Evolutionary conservation across 1,140 invertebrate species (phyloP), one percentile per base, ranked within the genome.

Genomic region (Thaumetopoea pityocampa): DNA sequence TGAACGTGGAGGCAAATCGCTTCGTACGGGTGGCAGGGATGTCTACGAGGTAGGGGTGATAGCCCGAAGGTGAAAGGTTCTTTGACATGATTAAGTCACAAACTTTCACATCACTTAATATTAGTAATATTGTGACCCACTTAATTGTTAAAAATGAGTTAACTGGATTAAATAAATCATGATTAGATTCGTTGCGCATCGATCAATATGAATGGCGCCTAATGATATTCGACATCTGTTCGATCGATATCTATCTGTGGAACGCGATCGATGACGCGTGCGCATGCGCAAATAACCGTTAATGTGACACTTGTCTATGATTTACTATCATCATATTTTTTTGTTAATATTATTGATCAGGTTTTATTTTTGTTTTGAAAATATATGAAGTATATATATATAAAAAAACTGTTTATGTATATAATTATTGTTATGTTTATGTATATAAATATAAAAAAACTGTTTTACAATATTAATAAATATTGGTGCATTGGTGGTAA

Each of bases 201-300:
- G 18, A 33, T 43, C 18, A 17, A 23, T 8, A 16, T 24, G 35
- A 16, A 34, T 43, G 32, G 34, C 44, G 29, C 20, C 47, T 51
- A 59, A 59, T 51, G 33, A 48, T 46, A 33, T 29, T 38, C 43
- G 11, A 46, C 20, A 16, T 42, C 14, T 40, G 30, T 51, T 50
- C 44, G 48, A 51, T 46, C 50, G 57, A 52, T 57, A 51, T n/a
- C n/a, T n/a, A 62, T 64, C 59, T 40, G 58, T 63, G 38, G 62
- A 57, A 57, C 59, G 40, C 58, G 63, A 66, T 63, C 54, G 50
- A 52, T 56, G 43, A 43, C 50, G 35, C 46, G 46, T 40, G 55
- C 41, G 49, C 34, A 20, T 23, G 18, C 36, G 59, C 42, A 44
- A 16, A 51, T 55, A 46, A 63, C 61, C 44, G 54, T 65, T 67